Conservation (phyloP, 2,113 vertebrate genomes). For the Brachyhypopomus occidentalis region DNA sequence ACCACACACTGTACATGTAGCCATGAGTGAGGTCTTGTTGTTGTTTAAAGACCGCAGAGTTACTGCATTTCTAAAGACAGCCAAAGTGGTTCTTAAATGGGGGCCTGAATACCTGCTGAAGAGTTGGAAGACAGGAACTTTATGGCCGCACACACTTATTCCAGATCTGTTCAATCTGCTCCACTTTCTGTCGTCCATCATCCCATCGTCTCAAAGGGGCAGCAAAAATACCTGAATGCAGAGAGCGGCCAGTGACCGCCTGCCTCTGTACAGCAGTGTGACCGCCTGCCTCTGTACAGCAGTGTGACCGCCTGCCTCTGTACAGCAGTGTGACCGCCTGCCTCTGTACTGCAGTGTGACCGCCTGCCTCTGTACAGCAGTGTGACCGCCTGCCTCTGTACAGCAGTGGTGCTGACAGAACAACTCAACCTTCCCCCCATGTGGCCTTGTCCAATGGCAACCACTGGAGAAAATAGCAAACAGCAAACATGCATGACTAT, state of each 20-base stretch:
- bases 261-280: constrained; percentile 52
- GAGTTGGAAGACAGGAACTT: not conserved
- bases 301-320: constrained; percentile 49
- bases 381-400: constrained; percentile 50
- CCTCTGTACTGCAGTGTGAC: no score
- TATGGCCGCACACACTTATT: not conserved
- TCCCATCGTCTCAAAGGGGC: constrained; percentile 35
- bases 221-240: constrained; percentile 14
- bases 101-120: not conserved
- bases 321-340: no score
- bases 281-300: constrained; percentile 52
- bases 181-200: constrained; percentile 30
- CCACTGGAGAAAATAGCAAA: constrained; percentile 29
- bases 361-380: constrained; percentile 52
- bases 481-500: constrained; percentile 14
- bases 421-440: constrained; percentile 34
- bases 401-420: constrained; percentile 53
- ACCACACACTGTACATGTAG: no score
- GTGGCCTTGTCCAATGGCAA: constrained; percentile 16
- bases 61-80: not conserved
- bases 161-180: constrained; percentile 18
- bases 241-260: constrained; percentile 7
- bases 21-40: not conserved
- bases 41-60: not conserved
- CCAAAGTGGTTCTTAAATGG: not conserved